Evolutionary conservation across 2,797 vertebrate species (phyloP).

Genomic region (Silurus aristotelis): DNA sequence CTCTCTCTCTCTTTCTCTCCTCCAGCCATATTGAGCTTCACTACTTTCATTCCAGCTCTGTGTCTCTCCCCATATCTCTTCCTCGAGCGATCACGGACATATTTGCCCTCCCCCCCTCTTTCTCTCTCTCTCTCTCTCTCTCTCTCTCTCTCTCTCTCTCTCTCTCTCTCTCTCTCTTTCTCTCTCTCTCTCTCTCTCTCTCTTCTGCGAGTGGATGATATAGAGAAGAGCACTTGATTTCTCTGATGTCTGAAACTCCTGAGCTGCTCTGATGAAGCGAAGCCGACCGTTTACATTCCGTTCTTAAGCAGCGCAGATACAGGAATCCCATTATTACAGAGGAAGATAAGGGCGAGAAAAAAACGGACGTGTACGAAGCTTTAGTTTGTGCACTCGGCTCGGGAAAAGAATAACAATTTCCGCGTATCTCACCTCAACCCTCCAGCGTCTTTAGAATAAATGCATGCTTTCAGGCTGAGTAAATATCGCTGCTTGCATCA

Average conservation of each 20-base stretch:
- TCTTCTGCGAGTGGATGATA: conserved; percentile 5
- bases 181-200: conserved; percentile 10
- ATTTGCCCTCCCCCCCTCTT: conserved; percentile 24
- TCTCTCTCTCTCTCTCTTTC: neutral
- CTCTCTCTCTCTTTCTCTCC: conserved; percentile 15
- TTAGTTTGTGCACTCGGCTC: conserved; percentile 37
- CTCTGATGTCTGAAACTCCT: conserved; percentile 46
- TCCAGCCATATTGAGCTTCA: conserved; percentile 20
- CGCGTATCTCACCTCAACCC: conserved; percentile 21
- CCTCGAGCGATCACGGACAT: conserved; percentile 10
- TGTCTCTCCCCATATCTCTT: conserved; percentile 33
- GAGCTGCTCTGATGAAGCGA: conserved; percentile 51
- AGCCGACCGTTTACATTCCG: conserved; percentile 42
- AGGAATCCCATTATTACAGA: conserved; percentile 51
- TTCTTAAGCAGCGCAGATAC: conserved; percentile 45
- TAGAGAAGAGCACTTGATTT: conserved; percentile 58
- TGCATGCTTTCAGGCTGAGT: conserved; percentile 39
- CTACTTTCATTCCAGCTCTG: conserved; percentile 36
- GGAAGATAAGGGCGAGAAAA: conserved; percentile 19
- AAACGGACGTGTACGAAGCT: conserved; percentile 30
- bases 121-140: neutral
- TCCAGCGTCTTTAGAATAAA: conserved; percentile 31
- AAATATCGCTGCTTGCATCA: conserved; percentile 32
- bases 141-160: neutral
- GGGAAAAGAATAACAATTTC: conserved; percentile 43